Conservation (phyloP, 2,888 invertebrate species). For the Heliconius ismenius region DNA sequence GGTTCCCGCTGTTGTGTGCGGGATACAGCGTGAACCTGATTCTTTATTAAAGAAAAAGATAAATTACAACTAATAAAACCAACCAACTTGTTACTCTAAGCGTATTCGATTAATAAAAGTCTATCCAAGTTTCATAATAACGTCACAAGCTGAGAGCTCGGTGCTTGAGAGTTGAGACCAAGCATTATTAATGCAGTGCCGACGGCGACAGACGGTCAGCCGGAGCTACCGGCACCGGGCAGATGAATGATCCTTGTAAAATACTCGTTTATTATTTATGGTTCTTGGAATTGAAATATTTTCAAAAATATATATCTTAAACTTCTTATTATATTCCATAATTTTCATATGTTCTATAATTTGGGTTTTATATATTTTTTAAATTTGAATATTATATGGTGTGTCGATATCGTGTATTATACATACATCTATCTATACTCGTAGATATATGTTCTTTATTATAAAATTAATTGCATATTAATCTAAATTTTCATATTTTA, state of each 20-base stretch:
- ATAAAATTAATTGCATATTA: too few species aligned
- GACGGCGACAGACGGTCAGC: conserved; percentile 50
- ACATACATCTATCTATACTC: too few species aligned
- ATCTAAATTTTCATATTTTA: too few species aligned
- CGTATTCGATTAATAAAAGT: conserved; percentile 31
- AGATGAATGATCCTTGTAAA: conserved; percentile 36
- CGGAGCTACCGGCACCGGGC: conserved; percentile 39
- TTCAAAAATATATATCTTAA: conserved; percentile 13
- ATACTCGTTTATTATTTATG: conserved; percentile 37
- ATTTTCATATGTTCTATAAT: too few species aligned
- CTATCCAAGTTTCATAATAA: conserved; percentile 28
- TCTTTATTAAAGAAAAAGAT: neutral
- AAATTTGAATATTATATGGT: too few species aligned
- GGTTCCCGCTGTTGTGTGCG: too few species aligned
- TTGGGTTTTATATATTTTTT: too few species aligned
- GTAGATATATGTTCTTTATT: too few species aligned
- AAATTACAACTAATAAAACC: neutral
- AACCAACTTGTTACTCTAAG: conserved; percentile 20
- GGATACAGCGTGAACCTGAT: too few species aligned
- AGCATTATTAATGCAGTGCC: conserved; percentile 53
- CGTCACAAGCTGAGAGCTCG: conserved; percentile 31
- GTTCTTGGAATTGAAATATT: conserved; percentile 34
- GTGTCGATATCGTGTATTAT: too few species aligned
- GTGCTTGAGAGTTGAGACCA: conserved; percentile 43
- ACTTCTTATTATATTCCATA: too few species aligned